These are phyloP conservation scores for Cryptotis parvus DNA, from an alignment of 2,113 vertebrate species.

Conservation along the genomic window DNA sequence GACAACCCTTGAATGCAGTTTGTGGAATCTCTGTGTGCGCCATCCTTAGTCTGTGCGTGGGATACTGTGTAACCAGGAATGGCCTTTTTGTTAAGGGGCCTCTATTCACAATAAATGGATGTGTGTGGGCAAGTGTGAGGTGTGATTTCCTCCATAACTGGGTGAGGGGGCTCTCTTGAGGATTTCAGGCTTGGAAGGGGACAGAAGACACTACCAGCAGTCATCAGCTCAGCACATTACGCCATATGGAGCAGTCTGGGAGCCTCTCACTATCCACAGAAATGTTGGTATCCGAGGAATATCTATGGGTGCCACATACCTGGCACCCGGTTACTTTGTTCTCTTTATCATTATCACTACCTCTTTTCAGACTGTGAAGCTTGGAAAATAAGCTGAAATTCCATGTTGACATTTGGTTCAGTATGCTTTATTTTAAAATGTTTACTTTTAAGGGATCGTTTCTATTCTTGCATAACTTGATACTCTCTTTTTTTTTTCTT, in stretches of 20 bases:
- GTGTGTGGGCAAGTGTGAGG: slow-evolving; percentile 59
- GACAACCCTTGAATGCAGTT: background rate
- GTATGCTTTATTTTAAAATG: background rate
- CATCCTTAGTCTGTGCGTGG: background rate
- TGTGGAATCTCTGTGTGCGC: background rate
- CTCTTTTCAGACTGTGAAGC: slow-evolving; percentile 87
- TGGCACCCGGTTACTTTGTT: slow-evolving; percentile 79
- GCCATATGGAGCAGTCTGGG: slow-evolving; percentile 52
- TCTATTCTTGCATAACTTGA: background rate
- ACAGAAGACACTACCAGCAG: slow-evolving; percentile 67
- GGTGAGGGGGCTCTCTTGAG: slow-evolving; percentile 61
- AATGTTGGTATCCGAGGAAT: slow-evolving; percentile 71
- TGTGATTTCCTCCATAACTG: slow-evolving; percentile 69
- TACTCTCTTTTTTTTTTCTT: too few relatives aligned
- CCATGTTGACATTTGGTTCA: slow-evolving; percentile 37
- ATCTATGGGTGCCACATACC: slow-evolving; percentile 59
- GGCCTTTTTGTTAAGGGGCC: slow-evolving; percentile 27
- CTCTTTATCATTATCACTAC: slow-evolving; percentile 76
- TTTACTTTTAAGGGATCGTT: background rate
- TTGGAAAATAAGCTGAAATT: slow-evolving; percentile 87
- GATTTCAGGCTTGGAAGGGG: slow-evolving; percentile 45
- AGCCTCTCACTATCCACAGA: slow-evolving; percentile 37
- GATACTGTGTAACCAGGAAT: slow-evolving; percentile 48
- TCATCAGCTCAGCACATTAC: slow-evolving; percentile 65
- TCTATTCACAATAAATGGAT: slow-evolving; percentile 46